Evolutionary conservation across 2,888 invertebrate genomes (phyloP).

Genomic region (Latrodectus elegans): DNA sequence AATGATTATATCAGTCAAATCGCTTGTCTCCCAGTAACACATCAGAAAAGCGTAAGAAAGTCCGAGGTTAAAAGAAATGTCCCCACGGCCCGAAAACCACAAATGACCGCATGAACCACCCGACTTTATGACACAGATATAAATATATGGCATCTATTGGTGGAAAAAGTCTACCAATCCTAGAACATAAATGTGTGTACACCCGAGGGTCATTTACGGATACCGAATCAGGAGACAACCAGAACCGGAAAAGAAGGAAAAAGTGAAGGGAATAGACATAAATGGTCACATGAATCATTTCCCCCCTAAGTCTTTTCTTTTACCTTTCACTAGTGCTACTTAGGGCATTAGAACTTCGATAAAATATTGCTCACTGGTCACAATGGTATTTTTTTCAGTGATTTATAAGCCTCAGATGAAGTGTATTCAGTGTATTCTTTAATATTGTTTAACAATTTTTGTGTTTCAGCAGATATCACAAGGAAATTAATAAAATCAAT

Average conservation of each 20-base stretch:
- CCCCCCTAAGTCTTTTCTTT: not conserved
- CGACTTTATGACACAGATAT: slow-evolving; percentile 37
- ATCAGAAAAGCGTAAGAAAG: not conserved
- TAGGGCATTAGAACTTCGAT: not conserved
- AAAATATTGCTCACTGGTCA: too few species aligned
- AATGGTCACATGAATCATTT: not conserved
- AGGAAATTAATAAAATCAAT: too few species aligned
- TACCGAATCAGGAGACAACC: slow-evolving; percentile 1
- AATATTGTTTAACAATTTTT: too few species aligned
- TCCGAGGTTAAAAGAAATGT: slow-evolving; percentile 24
- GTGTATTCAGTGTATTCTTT: too few species aligned
- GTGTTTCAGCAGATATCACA: too few species aligned
- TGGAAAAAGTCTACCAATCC: slow-evolving; percentile 22
- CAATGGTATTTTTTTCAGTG: too few species aligned
- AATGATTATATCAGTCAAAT: not conserved
- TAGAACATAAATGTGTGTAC: slow-evolving; percentile 50
- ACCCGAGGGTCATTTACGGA: slow-evolving; percentile 41
- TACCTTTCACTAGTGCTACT: not conserved
- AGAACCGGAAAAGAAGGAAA: not conserved
- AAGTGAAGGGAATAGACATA: not conserved
- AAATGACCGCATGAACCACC: slow-evolving; percentile 35
- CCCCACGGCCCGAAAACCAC: slow-evolving; percentile 26
- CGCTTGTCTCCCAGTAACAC: not conserved
- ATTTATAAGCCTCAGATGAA: too few species aligned
- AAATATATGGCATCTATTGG: slow-evolving; percentile 28